A percentile compares a stretch with the other conserved stretches of the same genome.
phyloP scores from a whole-genome alignment of 2,797 vertebrate species.

The Tympanoctomys barrerae region DNA sequence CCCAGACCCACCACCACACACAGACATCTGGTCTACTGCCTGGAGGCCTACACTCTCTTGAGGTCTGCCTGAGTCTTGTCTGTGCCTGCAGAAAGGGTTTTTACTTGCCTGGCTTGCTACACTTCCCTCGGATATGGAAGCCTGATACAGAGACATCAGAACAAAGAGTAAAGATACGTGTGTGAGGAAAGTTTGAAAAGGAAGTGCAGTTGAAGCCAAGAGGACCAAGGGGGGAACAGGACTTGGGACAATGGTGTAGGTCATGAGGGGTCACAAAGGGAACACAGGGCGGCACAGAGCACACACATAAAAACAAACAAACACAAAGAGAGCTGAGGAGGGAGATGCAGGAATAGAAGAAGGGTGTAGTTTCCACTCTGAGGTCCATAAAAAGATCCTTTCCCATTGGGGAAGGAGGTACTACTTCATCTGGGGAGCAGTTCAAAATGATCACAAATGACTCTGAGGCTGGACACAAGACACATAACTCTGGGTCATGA shows the following conservation, averaged over 20 bases:
- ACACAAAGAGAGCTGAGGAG: neutral
- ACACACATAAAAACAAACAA: neutral
- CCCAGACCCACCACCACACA: neutral
- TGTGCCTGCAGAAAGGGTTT: neutral
- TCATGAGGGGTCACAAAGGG: neutral
- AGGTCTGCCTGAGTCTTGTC: neutral
- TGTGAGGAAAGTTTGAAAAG: neutral
- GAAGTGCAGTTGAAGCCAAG: neutral
- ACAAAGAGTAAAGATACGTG: neutral
- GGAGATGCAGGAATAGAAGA: neutral
- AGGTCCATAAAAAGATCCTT: neutral
- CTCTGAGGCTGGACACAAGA: neutral
- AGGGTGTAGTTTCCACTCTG: neutral
- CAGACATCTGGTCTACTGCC: accelerated
- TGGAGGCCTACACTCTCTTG: neutral
- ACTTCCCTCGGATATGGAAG: neutral
- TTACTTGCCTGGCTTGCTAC: neutral
- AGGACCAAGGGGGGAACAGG: neutral
- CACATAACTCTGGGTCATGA: neutral
- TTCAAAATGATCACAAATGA: neutral
- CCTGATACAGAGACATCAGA: neutral
- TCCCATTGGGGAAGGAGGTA: neutral
- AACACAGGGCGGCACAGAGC: neutral
- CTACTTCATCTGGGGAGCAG: neutral
- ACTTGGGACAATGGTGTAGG: neutral